Conservation (phyloP, 2,888 invertebrate genomes). For the Lydus trimaculatus region DNA sequence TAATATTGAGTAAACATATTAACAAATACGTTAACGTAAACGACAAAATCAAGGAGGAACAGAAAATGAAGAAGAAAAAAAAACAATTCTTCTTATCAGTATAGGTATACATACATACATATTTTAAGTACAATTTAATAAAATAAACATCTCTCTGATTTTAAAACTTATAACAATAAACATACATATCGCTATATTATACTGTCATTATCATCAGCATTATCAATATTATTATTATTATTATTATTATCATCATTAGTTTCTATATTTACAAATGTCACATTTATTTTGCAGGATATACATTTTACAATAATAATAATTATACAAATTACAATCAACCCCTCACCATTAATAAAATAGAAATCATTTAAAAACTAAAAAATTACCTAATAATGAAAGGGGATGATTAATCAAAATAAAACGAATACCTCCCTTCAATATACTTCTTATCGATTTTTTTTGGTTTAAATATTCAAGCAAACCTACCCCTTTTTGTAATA, state of each 20-base stretch:
- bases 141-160: constrained; percentile 25
- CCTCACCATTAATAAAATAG: background rate
- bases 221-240: constrained; percentile 35
- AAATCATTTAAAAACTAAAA: background rate
- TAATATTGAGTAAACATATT: constrained; percentile 7
- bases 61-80: background rate
- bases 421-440: background rate
- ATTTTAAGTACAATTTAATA: constrained; percentile 1
- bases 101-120: background rate
- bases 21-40: background rate
- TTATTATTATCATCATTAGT: constrained; percentile 23
- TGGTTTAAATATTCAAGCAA: constrained; percentile 5
- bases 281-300: constrained; percentile 39
- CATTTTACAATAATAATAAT: too few species aligned
- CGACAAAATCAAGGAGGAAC: background rate
- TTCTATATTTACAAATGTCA: constrained; percentile 52
- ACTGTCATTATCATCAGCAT: constrained; percentile 45
- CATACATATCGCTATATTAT: constrained; percentile 34
- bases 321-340: constrained; percentile 1
- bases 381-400: background rate
- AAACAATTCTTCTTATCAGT: too few species aligned
- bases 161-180: constrained; percentile 20
- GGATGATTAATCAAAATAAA: background rate
- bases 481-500: background rate
- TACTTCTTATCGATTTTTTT: background rate